phyloP scores from a whole-genome alignment of 2,113 vertebrate genomes.

The Gobiocypris rarus region DNA sequence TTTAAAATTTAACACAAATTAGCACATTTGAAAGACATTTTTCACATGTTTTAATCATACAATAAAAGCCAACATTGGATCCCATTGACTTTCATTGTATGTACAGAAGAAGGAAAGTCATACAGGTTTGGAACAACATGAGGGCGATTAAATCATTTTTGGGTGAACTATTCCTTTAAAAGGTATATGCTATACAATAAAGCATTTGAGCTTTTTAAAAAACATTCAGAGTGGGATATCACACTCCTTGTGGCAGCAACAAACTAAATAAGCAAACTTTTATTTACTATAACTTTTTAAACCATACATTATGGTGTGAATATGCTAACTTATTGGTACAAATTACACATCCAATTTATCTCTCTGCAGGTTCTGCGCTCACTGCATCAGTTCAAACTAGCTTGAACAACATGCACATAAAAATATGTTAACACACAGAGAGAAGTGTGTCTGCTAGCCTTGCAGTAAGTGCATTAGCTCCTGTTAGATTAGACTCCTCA shows the following conservation, averaged over 20 bases:
- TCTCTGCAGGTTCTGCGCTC: neutral
- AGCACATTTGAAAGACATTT: neutral
- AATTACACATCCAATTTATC: neutral
- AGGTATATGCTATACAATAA: too few species aligned
- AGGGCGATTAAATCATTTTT: neutral
- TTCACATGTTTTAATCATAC: neutral
- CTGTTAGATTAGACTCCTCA: conserved; percentile 74
- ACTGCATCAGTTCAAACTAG: neutral
- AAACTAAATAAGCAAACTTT: neutral
- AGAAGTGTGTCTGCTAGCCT: conserved; percentile 32
- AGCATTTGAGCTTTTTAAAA: too few species aligned
- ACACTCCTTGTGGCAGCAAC: too few species aligned
- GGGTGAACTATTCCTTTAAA: neutral
- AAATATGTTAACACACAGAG: conserved; percentile 39
- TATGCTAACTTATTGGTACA: neutral
- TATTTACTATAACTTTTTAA: neutral
- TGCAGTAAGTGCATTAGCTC: conserved; percentile 75
- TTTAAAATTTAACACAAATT: neutral
- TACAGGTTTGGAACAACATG: neutral
- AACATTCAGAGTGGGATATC: too few species aligned
- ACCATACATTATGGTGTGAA: neutral
- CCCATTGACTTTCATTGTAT: neutral
- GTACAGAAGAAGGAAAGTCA: neutral
- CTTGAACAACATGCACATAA: conserved; percentile 5
- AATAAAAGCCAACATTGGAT: neutral